phyloP scores from a whole-genome alignment of 92 coral and sea anemone genomes.

The Anthopleura xanthogrammica region DNA sequence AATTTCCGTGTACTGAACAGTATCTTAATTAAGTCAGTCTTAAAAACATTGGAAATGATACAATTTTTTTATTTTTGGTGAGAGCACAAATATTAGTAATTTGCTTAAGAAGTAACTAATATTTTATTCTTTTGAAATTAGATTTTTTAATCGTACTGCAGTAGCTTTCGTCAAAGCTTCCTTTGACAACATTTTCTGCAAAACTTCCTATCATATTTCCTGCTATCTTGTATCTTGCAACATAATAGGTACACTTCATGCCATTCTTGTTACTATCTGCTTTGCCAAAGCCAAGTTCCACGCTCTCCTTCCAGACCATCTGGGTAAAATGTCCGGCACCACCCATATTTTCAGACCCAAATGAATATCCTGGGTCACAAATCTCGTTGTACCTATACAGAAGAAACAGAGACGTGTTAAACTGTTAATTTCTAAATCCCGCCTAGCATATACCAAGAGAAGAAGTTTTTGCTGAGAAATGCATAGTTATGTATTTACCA shows the following conservation, averaged over 20 bases:
- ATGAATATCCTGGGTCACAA: constrained; percentile 70
- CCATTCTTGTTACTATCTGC: constrained; percentile 55
- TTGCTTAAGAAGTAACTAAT: no score
- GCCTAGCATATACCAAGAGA: no score
- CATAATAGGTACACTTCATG: constrained; percentile 65
- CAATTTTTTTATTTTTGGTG: no score
- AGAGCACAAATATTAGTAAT: no score
- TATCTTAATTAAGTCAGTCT: no score
- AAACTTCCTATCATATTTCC: constrained; percentile 55
- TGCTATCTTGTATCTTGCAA: constrained; percentile 74
- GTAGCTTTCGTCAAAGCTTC: constrained; percentile 54
- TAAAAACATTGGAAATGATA: no score
- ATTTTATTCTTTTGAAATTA: no score
- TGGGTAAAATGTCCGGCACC: constrained; percentile 81
- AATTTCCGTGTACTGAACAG: no score
- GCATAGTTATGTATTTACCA: constrained; percentile 7
- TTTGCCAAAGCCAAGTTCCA: constrained; percentile 68
- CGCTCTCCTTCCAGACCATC: constrained; percentile 73
- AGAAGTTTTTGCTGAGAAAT: no score
- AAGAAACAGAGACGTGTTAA: neutral
- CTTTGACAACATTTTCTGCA: constrained; percentile 58
- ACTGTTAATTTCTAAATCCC: no score
- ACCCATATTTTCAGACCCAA: constrained; percentile 46
- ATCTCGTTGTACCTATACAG: constrained; percentile 79
- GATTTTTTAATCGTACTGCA: constrained; percentile 14